These are phyloP conservation scores for Palloptera scutellata DNA, from an alignment of 2,888 invertebrate species.

Conservation along the genomic window DNA sequence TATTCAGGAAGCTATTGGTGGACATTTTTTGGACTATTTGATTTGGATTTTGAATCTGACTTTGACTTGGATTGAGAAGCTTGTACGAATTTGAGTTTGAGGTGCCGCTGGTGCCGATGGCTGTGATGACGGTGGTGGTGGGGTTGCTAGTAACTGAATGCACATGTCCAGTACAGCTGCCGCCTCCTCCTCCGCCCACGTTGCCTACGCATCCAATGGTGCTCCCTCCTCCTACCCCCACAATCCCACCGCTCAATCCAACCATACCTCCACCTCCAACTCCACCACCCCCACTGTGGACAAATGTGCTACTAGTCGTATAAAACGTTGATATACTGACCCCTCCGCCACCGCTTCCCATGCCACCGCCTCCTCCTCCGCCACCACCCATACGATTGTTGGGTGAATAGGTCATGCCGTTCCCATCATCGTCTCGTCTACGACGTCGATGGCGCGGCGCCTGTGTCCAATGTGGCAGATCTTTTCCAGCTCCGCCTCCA, in stretches of 20 bases:
- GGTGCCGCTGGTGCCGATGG: slow-evolving; percentile 41
- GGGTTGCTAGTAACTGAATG: slow-evolving; percentile 44
- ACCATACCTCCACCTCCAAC: slow-evolving; percentile 28
- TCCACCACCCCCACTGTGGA: slow-evolving; percentile 35
- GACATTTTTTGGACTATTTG: slow-evolving; percentile 30
- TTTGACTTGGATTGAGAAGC: slow-evolving; percentile 29
- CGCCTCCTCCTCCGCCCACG: slow-evolving; percentile 40
- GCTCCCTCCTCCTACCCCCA: slow-evolving; percentile 37
- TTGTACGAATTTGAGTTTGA: slow-evolving; percentile 34
- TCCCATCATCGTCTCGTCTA: slow-evolving; percentile 56
- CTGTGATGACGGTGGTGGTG: slow-evolving; percentile 44
- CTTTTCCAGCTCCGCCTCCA: slow-evolving; percentile 46
- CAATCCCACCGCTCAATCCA: slow-evolving; percentile 33
- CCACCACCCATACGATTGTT: slow-evolving; percentile 47
- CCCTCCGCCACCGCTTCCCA: slow-evolving; percentile 44
- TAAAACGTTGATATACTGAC: slow-evolving; percentile 47
- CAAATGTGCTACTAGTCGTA: slow-evolving; percentile 38
- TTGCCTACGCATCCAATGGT: slow-evolving; percentile 41
- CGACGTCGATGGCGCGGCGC: slow-evolving; percentile 57
- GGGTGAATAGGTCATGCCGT: slow-evolving; percentile 56
- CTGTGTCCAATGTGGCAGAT: slow-evolving; percentile 52
- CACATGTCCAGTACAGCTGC: slow-evolving; percentile 34
- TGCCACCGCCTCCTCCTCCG: slow-evolving; percentile 40
- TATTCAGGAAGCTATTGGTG: slow-evolving; percentile 37
- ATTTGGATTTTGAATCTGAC: slow-evolving; percentile 24